Evolutionary conservation across 2,888 invertebrate species (phyloP), one percentile per base, ranked within the genome.

Genomic region (Parelbella ahira): DNA sequence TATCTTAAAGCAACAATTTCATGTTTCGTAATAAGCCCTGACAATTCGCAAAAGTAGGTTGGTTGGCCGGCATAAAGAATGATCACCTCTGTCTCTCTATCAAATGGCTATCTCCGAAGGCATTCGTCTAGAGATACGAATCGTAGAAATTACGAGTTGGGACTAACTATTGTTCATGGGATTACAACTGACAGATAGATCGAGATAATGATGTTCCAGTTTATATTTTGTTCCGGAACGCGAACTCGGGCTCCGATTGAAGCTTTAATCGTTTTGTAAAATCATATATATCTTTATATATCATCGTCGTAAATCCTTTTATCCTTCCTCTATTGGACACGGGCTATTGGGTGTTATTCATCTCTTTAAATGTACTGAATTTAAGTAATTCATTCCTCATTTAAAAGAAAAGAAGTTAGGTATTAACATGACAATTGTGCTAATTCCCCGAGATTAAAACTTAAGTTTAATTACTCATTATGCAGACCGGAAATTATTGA

Each of bases 161-260:
- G 42, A 32, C 48, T 27, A 56, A 58, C 63, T 54, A 66, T 74
- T 73, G 68, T 75, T 70, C 61, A 56, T 47, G 28, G 48, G 47
- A 53, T 56, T 49, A 49, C 54, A 53, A 62, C 63, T 60, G 60
- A 53, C 58, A 49, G 49, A 60, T 66, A 50, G 51, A 45, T 53
- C 33, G 43, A 47, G 63, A 67, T 68, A 63, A 60, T 60, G 45
- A 48, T 42, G 45, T 30, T 50, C 50, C 55, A 53, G 52, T 63
- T 59, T 51, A 51, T 48, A 51, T 49, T 49, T 50, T 32, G 49
- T 51, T 52, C 46, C 51, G 47, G 7, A 28, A 15, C 13, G n/a
- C 8, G 7, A 4, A 13, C 3, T 7, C 13, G 1, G 8, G 13
- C 13, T 8, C 15, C 5, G 7, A 8, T 28, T 8, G 7, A n/a